Evolutionary conservation across 1,140 invertebrate genomes (phyloP).

Genomic region (Tenebrio molitor): DNA sequence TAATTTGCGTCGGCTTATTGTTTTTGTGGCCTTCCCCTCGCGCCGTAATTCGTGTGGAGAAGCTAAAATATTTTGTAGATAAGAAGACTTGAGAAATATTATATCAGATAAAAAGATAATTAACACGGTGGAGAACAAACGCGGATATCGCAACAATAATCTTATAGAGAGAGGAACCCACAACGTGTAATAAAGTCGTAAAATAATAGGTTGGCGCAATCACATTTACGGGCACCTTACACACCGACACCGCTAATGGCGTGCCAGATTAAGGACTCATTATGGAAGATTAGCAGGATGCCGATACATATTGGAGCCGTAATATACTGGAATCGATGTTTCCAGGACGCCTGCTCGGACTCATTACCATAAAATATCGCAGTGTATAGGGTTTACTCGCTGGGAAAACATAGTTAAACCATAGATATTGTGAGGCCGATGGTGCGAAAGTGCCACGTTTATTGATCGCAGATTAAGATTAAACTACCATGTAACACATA

Average conservation of each 20-base stretch:
- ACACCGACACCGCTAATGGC: slow-evolving; percentile 39
- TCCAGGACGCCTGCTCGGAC: slow-evolving; percentile 16
- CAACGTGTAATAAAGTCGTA: slow-evolving; percentile 40
- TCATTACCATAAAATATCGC: slow-evolving; percentile 30
- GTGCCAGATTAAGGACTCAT: slow-evolving; percentile 30
- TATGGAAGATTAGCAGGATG: slow-evolving; percentile 22
- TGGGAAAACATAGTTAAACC: slow-evolving; percentile 33
- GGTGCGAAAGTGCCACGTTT: slow-evolving; percentile 36
- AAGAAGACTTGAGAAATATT: slow-evolving; percentile 21
- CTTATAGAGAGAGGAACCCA: slow-evolving; percentile 21
- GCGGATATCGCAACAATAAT: slow-evolving; percentile 38
- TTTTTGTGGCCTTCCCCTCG: slow-evolving; percentile 2
- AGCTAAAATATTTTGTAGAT: slow-evolving; percentile 38
- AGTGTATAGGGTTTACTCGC: not conserved
- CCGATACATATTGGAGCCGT: slow-evolving; percentile 18
- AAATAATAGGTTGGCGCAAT: slow-evolving; percentile 35
- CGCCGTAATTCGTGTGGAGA: slow-evolving; percentile 23
- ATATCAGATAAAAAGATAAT: slow-evolving; percentile 40
- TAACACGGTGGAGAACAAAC: slow-evolving; percentile 36
- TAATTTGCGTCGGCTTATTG: not conserved
- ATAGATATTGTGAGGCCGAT: slow-evolving; percentile 3
- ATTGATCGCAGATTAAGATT: slow-evolving; percentile 39
- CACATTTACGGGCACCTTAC: slow-evolving; percentile 30
- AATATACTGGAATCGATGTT: slow-evolving; percentile 16
- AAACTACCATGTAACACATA: slow-evolving; percentile 27